These are phyloP conservation scores for Elaphurus davidianus DNA, from an alignment of 2,113 vertebrate species.

Conservation along the genomic window DNA sequence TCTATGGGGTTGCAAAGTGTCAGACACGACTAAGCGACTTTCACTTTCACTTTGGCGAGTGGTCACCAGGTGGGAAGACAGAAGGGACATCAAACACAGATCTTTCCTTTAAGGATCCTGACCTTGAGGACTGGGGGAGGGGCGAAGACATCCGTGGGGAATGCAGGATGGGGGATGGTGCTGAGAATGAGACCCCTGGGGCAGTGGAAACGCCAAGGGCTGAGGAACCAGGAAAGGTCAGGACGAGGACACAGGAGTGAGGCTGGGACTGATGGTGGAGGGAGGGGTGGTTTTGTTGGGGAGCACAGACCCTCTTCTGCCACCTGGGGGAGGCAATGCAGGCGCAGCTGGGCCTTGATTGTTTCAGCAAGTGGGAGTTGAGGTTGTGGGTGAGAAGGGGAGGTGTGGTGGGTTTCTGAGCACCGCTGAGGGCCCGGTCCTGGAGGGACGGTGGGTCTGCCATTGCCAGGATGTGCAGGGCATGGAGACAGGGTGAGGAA, in stretches of 20 bases:
- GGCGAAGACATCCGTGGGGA: accelerated
- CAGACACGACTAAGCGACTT: not conserved
- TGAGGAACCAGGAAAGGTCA: not conserved
- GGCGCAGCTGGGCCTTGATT: not conserved
- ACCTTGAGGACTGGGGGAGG: accelerated
- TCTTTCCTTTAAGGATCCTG: not conserved
- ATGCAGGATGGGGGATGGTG: accelerated
- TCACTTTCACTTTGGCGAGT: not conserved
- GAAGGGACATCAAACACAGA: not conserved
- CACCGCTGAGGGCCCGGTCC: accelerated
- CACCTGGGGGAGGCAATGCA: accelerated
- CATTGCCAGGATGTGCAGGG: not conserved
- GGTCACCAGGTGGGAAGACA: not conserved
- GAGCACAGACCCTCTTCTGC: too few relatives aligned
- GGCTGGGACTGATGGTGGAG: not conserved
- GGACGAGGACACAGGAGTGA: not conserved
- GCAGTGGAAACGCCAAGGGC: not conserved
- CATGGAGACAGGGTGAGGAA: accelerated
- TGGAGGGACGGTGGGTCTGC: accelerated
- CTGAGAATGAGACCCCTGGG: not conserved
- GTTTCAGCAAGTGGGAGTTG: not conserved
- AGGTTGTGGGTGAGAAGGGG: too few relatives aligned
- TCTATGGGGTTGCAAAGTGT: not conserved
- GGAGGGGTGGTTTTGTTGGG: accelerated
- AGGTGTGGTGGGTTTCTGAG: not conserved